These are phyloP conservation scores for Bombus turneri DNA, from an alignment of 1,140 invertebrate genomes.

Conservation along the genomic window DNA sequence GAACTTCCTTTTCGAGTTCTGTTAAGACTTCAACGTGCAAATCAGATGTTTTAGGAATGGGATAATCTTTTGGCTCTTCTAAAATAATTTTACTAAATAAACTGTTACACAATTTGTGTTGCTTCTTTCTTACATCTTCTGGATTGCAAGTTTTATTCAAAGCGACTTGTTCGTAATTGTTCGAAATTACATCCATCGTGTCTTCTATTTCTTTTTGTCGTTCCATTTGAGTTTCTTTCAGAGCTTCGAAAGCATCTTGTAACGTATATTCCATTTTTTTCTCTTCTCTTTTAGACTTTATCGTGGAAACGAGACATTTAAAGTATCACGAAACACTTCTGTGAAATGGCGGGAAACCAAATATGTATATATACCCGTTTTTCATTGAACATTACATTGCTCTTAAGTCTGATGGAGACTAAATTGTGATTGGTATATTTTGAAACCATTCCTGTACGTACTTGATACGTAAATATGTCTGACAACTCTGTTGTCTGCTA, in stretches of 20 bases:
- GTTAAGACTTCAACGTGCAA: constrained; percentile 57
- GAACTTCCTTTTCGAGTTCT: constrained; percentile 62
- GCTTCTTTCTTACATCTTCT: constrained; percentile 65
- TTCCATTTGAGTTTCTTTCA: constrained; percentile 61
- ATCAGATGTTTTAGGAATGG: constrained; percentile 68
- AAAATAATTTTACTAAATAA: constrained; percentile 56
- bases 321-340: not conserved
- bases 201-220: constrained; percentile 62
- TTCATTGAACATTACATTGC: not conserved
- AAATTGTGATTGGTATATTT: not conserved
- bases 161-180: constrained; percentile 54
- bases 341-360: not conserved
- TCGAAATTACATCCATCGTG: constrained; percentile 56
- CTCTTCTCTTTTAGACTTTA: not conserved
- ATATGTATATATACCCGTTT: not conserved
- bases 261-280: constrained; percentile 65
- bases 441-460: not conserved
- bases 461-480: not conserved
- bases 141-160: constrained; percentile 3
- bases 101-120: constrained; percentile 52
- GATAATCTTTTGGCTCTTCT: constrained; percentile 65
- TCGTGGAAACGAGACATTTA: too few relatives aligned
- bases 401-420: not conserved
- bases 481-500: not conserved
- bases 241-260: constrained; percentile 66